A percentile compares a stretch with the other conserved stretches of the same genome.
phyloP scores from a whole-genome alignment of 2,888 invertebrate genomes.

The Caenorhabditis sinica region DNA sequence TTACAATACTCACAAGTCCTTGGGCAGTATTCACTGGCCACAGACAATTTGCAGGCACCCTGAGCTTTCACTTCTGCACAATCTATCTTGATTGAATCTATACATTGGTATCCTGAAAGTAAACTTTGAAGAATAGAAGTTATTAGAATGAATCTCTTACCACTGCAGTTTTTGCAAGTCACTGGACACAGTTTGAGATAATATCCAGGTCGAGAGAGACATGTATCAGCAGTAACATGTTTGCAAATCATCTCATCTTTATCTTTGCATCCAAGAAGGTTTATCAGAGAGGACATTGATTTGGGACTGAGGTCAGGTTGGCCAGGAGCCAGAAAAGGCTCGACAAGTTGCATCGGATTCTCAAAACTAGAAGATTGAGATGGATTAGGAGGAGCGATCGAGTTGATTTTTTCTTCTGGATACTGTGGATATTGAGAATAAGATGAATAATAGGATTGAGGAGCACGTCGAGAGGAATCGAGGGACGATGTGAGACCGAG shows the following conservation, averaged over 20 bases:
- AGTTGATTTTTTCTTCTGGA: conserved; percentile 37
- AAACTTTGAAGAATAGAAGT: background rate
- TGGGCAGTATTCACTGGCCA: conserved; percentile 78
- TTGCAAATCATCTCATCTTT: conserved; percentile 75
- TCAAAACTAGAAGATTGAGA: conserved; percentile 18
- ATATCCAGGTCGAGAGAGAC: conserved; percentile 76
- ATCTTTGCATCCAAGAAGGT: conserved; percentile 73
- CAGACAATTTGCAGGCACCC: conserved; percentile 73
- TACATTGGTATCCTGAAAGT: conserved; percentile 71
- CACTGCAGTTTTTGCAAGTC: conserved; percentile 77
- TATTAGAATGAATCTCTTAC: no score
- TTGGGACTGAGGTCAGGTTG: conserved; percentile 40
- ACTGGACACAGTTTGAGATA: conserved; percentile 78
- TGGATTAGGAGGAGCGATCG: conserved; percentile 29
- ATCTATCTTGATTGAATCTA: conserved; percentile 78
- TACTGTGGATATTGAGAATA: conserved; percentile 41
- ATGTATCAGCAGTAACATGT: conserved; percentile 74
- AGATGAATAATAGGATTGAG: conserved; percentile 35
- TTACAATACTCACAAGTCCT: conserved; percentile 75
- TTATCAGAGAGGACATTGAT: conserved; percentile 51
- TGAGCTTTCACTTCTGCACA: conserved; percentile 72
- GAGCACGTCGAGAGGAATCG: conserved; percentile 46
- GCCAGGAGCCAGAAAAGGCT: conserved; percentile 39
- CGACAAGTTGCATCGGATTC: conserved; percentile 42
- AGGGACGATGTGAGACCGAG: conserved; percentile 39